A percentile compares a stretch with the other conserved stretches of the same genome.
Conservation (phyloP, 2,888 invertebrate species). For the Tyria jacobaeae region DNA sequence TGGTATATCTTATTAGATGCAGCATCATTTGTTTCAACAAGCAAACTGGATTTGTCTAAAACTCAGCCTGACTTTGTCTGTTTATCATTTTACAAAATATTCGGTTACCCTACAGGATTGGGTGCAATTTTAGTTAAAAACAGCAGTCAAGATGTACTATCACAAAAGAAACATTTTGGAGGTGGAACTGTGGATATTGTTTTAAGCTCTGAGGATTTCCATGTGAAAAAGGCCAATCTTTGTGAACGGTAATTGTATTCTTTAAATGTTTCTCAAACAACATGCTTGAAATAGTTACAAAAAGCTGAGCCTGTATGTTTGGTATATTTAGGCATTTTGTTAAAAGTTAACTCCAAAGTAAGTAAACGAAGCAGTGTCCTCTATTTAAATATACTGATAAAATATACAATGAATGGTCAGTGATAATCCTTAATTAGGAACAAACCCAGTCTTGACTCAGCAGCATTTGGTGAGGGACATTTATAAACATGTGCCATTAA, state of each 20-base stretch:
- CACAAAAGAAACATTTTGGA: conserved; percentile 93
- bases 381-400: too few relatives aligned
- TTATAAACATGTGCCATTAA: too few relatives aligned
- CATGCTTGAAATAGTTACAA: too few relatives aligned
- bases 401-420: too few relatives aligned
- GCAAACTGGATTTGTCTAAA: conserved; percentile 90
- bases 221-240: conserved; percentile 89
- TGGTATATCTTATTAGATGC: conserved; percentile 95
- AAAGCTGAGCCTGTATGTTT: too few relatives aligned
- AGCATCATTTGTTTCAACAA: conserved; percentile 93
- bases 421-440: too few relatives aligned
- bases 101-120: conserved; percentile 97
- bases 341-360: too few relatives aligned
- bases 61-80: conserved; percentile 95
- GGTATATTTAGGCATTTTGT: too few relatives aligned
- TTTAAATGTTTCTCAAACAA: not conserved
- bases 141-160: conserved; percentile 85
- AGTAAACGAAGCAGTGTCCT: too few relatives aligned
- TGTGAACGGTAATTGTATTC: conserved; percentile 89
- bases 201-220: conserved; percentile 90
- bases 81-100: conserved; percentile 98
- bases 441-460: too few relatives aligned
- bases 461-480: too few relatives aligned
- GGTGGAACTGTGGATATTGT: conserved; percentile 97
- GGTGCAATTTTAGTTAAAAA: conserved; percentile 95